Conservation (phyloP, 2,797 vertebrate genomes). For the Alouatta caraya region DNA sequence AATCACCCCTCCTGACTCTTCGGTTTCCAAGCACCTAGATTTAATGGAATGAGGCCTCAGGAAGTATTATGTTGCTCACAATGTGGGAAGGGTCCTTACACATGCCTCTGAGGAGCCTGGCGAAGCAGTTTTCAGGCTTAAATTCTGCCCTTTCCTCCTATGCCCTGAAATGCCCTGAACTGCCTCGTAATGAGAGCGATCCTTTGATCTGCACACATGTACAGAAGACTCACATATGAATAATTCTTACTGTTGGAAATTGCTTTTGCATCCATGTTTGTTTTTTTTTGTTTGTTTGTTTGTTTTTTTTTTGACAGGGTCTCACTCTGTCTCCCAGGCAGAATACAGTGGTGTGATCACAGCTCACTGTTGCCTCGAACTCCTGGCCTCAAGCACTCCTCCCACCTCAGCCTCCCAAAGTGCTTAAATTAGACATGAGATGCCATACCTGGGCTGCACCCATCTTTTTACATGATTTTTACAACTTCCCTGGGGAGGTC, state of each 20-base stretch:
- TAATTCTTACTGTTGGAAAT: not conserved
- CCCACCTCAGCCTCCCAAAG: too few species aligned
- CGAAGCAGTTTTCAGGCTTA: not conserved
- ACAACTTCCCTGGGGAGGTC: not conserved
- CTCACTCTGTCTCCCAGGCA: not conserved
- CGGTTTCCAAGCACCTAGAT: not conserved
- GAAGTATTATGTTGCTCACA: not conserved
- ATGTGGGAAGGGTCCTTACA: not conserved
- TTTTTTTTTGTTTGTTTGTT: too few species aligned
- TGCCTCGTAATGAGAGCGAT: not conserved
- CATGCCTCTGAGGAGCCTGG: not conserved
- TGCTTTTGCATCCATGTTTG: not conserved
- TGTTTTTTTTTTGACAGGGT: not conserved
- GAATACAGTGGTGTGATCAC: not conserved
- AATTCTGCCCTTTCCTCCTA: not conserved
- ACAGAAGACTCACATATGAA: not conserved
- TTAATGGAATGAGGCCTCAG: not conserved
- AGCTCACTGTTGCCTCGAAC: not conserved
- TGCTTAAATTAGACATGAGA: too few species aligned
- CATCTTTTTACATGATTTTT: not conserved
- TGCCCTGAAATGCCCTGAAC: not conserved
- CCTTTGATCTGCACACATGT: not conserved
- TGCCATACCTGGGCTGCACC: too few species aligned
- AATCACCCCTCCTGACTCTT: not conserved
- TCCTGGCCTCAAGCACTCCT: not conserved